Percentiles rank a stretch among this genome's conserved stretches.
Evolutionary conservation across 2,113 vertebrate species (phyloP).

Genomic region (Phrynocephalus versicolor): DNA sequence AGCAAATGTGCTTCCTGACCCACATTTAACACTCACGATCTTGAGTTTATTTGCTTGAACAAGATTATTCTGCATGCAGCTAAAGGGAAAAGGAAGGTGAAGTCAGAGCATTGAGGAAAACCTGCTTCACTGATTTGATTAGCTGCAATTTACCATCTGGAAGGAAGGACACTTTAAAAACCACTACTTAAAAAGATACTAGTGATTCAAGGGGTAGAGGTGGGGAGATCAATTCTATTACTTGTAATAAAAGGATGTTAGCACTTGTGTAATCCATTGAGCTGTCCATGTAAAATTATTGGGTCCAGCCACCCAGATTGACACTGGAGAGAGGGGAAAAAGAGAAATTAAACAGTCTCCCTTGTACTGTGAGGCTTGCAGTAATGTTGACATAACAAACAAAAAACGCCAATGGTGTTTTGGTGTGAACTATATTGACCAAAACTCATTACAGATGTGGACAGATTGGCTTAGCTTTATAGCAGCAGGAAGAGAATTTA

Average conservation of each 20-base stretch:
- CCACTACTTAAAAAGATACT: not conserved
- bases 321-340: not conserved
- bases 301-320: not conserved
- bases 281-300: conserved; percentile 23
- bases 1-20: not conserved
- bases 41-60: not conserved
- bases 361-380: not conserved
- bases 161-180: conserved; percentile 1
- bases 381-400: not conserved
- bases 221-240: conserved; percentile 1
- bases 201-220: not conserved
- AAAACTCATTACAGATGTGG: not conserved
- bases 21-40: not conserved
- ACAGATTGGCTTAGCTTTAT: not conserved
- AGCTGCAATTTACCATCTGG: conserved; percentile 2
- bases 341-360: not conserved
- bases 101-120: conserved; percentile 6
- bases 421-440: not conserved
- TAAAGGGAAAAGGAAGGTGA: conserved; percentile 7
- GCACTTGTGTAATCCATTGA: not conserved
- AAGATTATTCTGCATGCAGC: conserved; percentile 4
- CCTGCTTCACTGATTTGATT: not conserved
- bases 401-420: not conserved
- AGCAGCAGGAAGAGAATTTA: too few relatives aligned
- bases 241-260: not conserved